These are phyloP conservation scores for Anas acuta DNA, from an alignment of 2,797 vertebrate genomes.

Conservation along the genomic window DNA sequence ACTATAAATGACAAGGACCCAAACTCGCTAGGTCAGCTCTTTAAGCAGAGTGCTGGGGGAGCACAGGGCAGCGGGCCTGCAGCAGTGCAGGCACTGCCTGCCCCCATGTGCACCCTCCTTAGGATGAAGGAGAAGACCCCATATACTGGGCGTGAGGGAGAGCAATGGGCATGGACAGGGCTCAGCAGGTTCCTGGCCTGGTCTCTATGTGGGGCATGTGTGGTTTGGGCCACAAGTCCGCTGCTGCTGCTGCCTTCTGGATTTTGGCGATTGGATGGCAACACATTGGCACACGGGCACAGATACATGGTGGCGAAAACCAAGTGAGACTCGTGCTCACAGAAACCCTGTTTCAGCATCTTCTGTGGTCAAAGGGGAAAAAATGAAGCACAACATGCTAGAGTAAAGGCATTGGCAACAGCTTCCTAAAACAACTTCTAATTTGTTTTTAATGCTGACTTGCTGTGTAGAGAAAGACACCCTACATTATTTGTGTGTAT, in stretches of 20 bases:
- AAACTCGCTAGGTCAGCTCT: constrained; percentile 40
- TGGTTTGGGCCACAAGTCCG: too few relatives aligned
- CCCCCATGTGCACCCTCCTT: not conserved
- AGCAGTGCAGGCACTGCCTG: not conserved
- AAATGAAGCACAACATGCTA: not conserved
- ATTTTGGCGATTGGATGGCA: not conserved
- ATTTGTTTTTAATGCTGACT: not conserved
- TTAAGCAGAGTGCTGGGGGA: constrained; percentile 5
- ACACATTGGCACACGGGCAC: fast-evolving
- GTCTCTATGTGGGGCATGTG: not conserved
- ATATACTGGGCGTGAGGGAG: not conserved
- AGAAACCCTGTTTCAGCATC: not conserved
- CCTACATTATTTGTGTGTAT: too few relatives aligned
- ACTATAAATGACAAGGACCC: constrained; percentile 47
- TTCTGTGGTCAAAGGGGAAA: not conserved
- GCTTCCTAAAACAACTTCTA: constrained; percentile 25
- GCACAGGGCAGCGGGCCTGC: not conserved
- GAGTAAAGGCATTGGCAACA: constrained; percentile 20
- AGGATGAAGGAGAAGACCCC: not conserved
- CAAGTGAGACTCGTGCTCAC: not conserved
- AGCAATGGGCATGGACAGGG: not conserved
- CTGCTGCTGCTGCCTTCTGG: not conserved
- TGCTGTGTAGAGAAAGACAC: not conserved
- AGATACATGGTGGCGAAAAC: fast-evolving
- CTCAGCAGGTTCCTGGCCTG: not conserved